Conservation (phyloP, 2,797 vertebrate species). For the Percopsis omiscomaycus region DNA sequence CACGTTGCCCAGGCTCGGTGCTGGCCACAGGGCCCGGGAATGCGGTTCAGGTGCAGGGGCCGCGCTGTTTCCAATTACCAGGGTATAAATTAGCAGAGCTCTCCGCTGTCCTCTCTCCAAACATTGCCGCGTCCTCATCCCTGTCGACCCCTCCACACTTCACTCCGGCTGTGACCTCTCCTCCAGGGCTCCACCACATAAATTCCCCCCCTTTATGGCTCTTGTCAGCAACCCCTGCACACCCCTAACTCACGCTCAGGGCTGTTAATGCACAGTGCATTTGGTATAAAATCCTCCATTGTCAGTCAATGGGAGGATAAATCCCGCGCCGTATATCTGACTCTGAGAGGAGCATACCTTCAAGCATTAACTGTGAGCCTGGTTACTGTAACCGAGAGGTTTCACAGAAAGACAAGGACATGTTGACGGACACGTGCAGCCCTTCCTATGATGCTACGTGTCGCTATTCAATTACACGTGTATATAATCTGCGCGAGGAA, state of each 20-base stretch:
- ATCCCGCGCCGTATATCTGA: constrained; percentile 47
- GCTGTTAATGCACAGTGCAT: constrained; percentile 50
- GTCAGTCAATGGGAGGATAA: constrained; percentile 55
- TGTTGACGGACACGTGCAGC: constrained; percentile 31
- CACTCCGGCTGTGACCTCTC: constrained; percentile 68
- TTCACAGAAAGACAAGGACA: constrained; percentile 51
- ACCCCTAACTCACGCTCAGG: constrained; percentile 56
- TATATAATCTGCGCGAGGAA: constrained; percentile 29
- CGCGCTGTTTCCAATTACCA: constrained; percentile 81
- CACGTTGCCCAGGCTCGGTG: constrained; percentile 45
- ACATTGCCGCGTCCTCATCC: constrained; percentile 74
- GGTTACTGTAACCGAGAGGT: constrained; percentile 57
- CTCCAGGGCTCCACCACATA: constrained; percentile 63
- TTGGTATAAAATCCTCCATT: constrained; percentile 59
- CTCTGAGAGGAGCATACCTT: constrained; percentile 56
- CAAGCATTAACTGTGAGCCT: constrained; percentile 60
- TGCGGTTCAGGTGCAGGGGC: constrained; percentile 78
- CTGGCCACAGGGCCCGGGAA: constrained; percentile 56
- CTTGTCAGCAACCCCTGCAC: constrained; percentile 68
- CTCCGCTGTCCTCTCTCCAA: constrained; percentile 71
- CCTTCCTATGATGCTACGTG: constrained; percentile 26
- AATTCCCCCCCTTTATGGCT: constrained; percentile 76
- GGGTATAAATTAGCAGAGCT: constrained; percentile 78
- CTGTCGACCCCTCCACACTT: constrained; percentile 70
- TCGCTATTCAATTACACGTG: constrained; percentile 34